Percentiles rank a stretch among this genome's conserved stretches.
phyloP scores from a whole-genome alignment of 2,888 invertebrate species.

The Latheticus oryzae region DNA sequence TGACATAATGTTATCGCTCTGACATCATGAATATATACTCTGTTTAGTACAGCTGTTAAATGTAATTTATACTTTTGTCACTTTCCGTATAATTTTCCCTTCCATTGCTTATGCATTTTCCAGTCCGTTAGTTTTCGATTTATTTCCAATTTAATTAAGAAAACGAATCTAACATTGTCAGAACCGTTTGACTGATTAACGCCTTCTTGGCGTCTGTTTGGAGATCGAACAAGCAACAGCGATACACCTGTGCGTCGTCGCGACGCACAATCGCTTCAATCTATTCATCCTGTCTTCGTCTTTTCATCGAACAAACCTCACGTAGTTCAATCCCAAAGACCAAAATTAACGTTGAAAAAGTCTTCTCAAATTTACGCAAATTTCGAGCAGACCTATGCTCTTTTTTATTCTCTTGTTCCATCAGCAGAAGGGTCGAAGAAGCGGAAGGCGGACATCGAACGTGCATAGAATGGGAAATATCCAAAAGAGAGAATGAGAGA shows the following conservation, averaged over 20 bases:
- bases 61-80: too few species aligned
- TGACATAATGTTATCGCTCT: too few species aligned
- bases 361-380: conserved; percentile 52
- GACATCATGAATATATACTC: too few species aligned
- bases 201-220: conserved; percentile 20
- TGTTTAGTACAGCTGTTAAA: too few species aligned
- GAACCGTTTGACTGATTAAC: conserved; percentile 24
- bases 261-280: conserved; percentile 30
- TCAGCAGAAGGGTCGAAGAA: conserved; percentile 39
- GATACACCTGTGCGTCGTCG: conserved; percentile 34
- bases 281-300: conserved; percentile 5
- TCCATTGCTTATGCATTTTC: too few species aligned
- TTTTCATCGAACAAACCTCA: conserved; percentile 12
- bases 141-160: conserved; percentile 31
- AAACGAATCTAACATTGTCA: conserved; percentile 13
- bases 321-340: conserved; percentile 34
- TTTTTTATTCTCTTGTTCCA: conserved; percentile 47
- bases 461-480: conserved; percentile 31
- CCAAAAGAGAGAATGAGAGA: conserved; percentile 3
- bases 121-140: too few species aligned
- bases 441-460: conserved; percentile 36
- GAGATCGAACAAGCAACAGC: conserved; percentile 27
- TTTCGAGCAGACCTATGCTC: conserved; percentile 47
- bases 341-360: conserved; percentile 53
- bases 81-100: too few species aligned